These are phyloP conservation scores for Andrena camellia DNA, from an alignment of 2,888 invertebrate species.

Conservation along the genomic window DNA sequence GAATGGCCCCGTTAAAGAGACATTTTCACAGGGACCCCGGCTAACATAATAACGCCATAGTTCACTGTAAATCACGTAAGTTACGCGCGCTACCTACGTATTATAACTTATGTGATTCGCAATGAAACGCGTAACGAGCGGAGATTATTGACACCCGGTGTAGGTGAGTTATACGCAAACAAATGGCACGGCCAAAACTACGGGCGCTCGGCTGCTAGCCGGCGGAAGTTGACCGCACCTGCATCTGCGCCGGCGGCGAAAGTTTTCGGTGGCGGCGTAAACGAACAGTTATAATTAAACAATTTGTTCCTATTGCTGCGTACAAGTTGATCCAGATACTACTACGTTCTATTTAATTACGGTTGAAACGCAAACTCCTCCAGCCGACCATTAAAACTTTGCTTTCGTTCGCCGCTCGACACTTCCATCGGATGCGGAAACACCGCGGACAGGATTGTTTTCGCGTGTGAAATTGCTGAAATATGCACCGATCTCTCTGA, in stretches of 20 bases:
- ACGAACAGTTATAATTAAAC: slow-evolving; percentile 59
- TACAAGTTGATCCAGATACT: slow-evolving; percentile 43
- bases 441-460: not conserved
- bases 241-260: slow-evolving; percentile 28
- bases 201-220: not conserved
- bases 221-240: slow-evolving; percentile 52
- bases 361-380: slow-evolving; percentile 25
- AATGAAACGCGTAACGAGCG: slow-evolving; percentile 38
- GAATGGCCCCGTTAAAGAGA: not conserved
- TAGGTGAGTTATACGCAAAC: slow-evolving; percentile 39
- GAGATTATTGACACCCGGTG: slow-evolving; percentile 61
- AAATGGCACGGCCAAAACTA: slow-evolving; percentile 43
- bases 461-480: not conserved
- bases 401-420: slow-evolving; percentile 18
- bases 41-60: slow-evolving; percentile 16
- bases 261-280: slow-evolving; percentile 34
- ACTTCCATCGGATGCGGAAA: not conserved
- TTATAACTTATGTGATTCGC: slow-evolving; percentile 34
- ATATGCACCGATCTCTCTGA: too few species aligned
- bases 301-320: slow-evolving; percentile 54
- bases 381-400: slow-evolving; percentile 47
- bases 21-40: not conserved
- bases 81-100: slow-evolving; percentile 10
- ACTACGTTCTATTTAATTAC: slow-evolving; percentile 56
- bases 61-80: slow-evolving; percentile 26